These are phyloP conservation scores for Batillaria attramentaria DNA, from an alignment of 1,140 invertebrate genomes.

Conservation along the genomic window DNA sequence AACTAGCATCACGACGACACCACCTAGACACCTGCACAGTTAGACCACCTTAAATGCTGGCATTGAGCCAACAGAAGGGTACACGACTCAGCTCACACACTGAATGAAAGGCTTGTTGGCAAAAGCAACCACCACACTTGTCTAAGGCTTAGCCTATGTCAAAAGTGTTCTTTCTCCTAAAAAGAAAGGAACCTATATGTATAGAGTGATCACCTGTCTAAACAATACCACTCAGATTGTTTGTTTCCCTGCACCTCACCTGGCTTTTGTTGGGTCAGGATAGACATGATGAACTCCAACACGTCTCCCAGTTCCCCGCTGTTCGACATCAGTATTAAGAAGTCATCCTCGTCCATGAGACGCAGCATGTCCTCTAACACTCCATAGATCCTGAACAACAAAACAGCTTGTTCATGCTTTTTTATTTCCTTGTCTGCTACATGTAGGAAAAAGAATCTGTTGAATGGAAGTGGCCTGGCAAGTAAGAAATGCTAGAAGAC, in stretches of 20 bases:
- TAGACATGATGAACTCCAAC: conserved; percentile 21
- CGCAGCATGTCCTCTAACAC: conserved; percentile 16
- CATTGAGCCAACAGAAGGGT: no score
- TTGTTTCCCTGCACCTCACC: conserved; percentile 1
- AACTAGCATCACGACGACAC: neutral
- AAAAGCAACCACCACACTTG: no score
- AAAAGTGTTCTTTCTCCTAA: no score
- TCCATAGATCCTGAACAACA: conserved; percentile 24
- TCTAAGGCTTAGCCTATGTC: no score
- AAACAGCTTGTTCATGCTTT: no score
- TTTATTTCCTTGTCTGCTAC: neutral
- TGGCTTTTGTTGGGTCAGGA: conserved; percentile 22
- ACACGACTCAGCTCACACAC: no score
- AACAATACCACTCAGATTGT: no score
- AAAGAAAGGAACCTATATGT: neutral
- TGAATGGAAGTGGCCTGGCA: no score
- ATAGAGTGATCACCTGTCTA: neutral
- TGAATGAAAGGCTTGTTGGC: no score
- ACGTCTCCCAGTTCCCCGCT: neutral
- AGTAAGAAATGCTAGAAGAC: no score
- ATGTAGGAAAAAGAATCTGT: no score
- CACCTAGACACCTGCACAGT: neutral
- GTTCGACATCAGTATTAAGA: conserved; percentile 9
- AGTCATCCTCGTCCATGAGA: conserved; percentile 1
- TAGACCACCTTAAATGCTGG: no score